Base-by-base conservation (phyloP, 2,113 vertebrate species). In the Eidolon helvum region DNA sequence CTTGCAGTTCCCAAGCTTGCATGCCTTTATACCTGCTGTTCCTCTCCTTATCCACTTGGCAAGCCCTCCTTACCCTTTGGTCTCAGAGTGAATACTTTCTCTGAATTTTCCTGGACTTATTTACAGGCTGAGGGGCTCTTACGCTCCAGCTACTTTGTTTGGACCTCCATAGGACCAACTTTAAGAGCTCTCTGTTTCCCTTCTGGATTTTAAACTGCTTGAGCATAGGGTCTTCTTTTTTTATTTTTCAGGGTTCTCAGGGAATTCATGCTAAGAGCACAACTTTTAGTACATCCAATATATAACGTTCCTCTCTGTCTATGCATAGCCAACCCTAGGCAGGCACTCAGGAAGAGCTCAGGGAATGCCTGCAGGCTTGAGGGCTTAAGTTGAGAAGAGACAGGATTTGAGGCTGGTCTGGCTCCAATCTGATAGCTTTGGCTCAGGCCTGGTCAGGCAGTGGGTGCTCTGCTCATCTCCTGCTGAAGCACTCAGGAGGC, bases 201-300 rank as follows among this genome's bases (percentile, higher is more conserved):
- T 24, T n/a, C 78, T 71, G 55, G 66, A 59, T 71, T 94, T 85
- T 82, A 83, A 96, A 30, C 68, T 94, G 45, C 61, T 77, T 95
- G 57, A 50, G 7, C 40, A 66, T 28, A 35, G 59, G 59, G 59
- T 61, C 59, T 84, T 43, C 63, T 93, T 85, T 78, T 90, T 28
- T 0, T 57, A 68, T 55, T 93, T 95, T 24, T n/a, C 33, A 82
- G 48, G 75, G 45, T 57, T 45, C 57, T 33, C 11, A 16, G 50
- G 63, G 89, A 86, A 93, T 90, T 18, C n/a, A 77, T 35, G 26
- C 50, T 50, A 71, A 69, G 91, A 83, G 45, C 7, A 21, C 21
- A 38, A 84, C 33, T 87, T 83, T 72, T 30, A 12, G 57, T 71
- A 57, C 7, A 79, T 16, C 45, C 33, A 78, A 33, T 43, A 40